Evolutionary conservation across 2,797 vertebrate species (phyloP).

Genomic region (Mormyrus proboscirostris): DNA sequence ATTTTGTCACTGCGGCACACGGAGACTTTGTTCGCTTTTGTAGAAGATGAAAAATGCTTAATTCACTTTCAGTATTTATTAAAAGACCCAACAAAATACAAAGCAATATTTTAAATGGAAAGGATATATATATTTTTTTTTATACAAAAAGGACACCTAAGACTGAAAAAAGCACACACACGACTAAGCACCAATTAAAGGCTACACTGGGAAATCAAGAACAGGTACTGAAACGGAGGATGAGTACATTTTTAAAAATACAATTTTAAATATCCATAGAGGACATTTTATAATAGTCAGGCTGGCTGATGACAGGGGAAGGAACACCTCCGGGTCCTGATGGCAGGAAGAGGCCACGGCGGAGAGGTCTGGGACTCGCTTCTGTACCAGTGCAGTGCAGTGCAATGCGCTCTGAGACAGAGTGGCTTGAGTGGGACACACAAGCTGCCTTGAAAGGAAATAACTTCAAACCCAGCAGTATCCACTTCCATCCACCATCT

Average conservation of each 20-base stretch:
- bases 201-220: constrained; percentile 36
- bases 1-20: neutral
- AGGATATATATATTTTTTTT: constrained; percentile 18
- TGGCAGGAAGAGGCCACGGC: neutral
- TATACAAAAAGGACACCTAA: constrained; percentile 24
- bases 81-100: constrained; percentile 54
- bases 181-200: constrained; percentile 37
- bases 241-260: constrained; percentile 23
- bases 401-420: neutral
- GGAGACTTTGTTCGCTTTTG: neutral
- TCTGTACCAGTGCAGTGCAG: neutral
- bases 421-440: too few species aligned
- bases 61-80: constrained; percentile 46
- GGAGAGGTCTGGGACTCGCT: neutral
- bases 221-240: neutral
- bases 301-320: neutral
- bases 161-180: constrained; percentile 33
- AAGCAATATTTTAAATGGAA: constrained; percentile 46
- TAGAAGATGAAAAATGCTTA: neutral
- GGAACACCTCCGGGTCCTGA: neutral
- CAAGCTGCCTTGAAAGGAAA: neutral
- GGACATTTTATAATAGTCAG: constrained; percentile 37
- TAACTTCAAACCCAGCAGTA: neutral
- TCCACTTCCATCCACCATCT: neutral
- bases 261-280: constrained; percentile 9